phyloP scores from a whole-genome alignment of 2,113 vertebrate species.

The Pteruthius melanotis region DNA sequence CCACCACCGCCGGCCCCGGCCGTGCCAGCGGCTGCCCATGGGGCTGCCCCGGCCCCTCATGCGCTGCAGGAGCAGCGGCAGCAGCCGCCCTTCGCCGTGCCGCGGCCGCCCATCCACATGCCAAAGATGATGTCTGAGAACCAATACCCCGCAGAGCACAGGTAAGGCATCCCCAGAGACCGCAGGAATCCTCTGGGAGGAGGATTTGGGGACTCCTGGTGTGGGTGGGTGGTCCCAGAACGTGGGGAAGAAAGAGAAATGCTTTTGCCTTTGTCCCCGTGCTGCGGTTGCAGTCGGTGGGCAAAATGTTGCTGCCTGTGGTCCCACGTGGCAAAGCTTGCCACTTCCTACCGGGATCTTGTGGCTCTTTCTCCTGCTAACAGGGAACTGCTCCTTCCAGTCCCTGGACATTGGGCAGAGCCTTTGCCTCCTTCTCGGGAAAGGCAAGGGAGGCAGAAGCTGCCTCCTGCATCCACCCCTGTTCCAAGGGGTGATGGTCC shows the following conservation, averaged over 20 bases:
- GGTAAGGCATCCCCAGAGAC: conserved; percentile 63
- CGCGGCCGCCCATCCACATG: conserved; percentile 77
- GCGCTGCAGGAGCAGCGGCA: conserved; percentile 70
- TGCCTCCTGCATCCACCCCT: neutral
- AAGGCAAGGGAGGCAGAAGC: neutral
- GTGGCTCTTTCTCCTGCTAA: neutral
- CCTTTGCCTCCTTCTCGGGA: accelerated
- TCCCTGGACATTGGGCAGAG: accelerated
- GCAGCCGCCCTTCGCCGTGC: conserved; percentile 84
- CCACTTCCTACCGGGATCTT: neutral
- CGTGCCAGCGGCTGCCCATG: no score
- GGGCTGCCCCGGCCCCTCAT: conserved; percentile 18
- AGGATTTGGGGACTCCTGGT: neutral
- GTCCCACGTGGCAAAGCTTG: neutral
- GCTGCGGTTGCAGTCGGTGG: accelerated
- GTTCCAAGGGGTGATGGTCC: accelerated
- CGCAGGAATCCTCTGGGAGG: accelerated
- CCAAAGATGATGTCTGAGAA: conserved; percentile 84
- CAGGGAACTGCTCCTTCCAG: neutral
- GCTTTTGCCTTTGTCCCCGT: accelerated
- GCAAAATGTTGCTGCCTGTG: neutral
- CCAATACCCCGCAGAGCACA: conserved; percentile 86
- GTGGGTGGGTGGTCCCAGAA: accelerated
- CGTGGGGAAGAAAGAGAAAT: neutral
- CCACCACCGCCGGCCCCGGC: no score